A percentile compares a stretch with the other conserved stretches of the same genome.
phyloP scores from a whole-genome alignment of 2,797 vertebrate species.

The Neostethus bicornis region DNA sequence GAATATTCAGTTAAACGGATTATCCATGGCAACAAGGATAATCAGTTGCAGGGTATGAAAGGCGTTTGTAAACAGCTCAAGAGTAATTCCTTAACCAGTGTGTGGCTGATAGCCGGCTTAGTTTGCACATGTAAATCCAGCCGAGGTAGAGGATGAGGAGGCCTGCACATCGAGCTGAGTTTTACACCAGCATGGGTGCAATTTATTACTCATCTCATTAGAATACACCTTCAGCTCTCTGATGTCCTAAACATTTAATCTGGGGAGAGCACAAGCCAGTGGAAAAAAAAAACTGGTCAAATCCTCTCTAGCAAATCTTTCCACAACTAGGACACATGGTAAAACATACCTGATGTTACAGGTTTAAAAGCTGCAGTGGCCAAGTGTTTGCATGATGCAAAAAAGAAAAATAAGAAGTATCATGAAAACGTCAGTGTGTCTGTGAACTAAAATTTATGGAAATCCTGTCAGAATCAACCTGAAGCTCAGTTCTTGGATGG shows the following conservation, averaged over 20 bases:
- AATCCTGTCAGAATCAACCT: slow-evolving; percentile 19
- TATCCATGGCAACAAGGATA: slow-evolving; percentile 56
- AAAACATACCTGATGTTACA: background rate
- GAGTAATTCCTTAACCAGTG: slow-evolving; percentile 61
- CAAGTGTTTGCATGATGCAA: background rate
- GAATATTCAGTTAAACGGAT: slow-evolving; percentile 64
- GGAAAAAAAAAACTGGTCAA: slow-evolving; percentile 34
- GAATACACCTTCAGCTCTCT: slow-evolving; percentile 48
- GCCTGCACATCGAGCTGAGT: slow-evolving; percentile 38
- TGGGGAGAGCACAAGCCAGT: slow-evolving; percentile 38
- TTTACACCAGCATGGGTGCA: slow-evolving; percentile 29
- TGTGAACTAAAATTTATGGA: slow-evolving; percentile 8
- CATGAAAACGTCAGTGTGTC: slow-evolving; percentile 5
- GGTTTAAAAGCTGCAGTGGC: background rate
- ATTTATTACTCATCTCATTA: slow-evolving; percentile 54
- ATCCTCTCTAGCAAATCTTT: slow-evolving; percentile 25
- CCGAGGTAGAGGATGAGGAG: slow-evolving; percentile 45
- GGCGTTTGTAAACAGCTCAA: slow-evolving; percentile 68
- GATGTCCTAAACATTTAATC: slow-evolving; percentile 66
- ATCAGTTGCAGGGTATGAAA: slow-evolving; percentile 52
- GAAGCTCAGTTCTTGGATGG: background rate
- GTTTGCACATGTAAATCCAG: slow-evolving; percentile 52
- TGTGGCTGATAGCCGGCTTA: slow-evolving; percentile 64
- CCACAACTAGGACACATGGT: slow-evolving; percentile 10
- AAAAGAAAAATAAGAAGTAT: background rate